phyloP scores from a whole-genome alignment of 1,140 invertebrate species.

The Lordiphosa stackelbergi region DNA sequence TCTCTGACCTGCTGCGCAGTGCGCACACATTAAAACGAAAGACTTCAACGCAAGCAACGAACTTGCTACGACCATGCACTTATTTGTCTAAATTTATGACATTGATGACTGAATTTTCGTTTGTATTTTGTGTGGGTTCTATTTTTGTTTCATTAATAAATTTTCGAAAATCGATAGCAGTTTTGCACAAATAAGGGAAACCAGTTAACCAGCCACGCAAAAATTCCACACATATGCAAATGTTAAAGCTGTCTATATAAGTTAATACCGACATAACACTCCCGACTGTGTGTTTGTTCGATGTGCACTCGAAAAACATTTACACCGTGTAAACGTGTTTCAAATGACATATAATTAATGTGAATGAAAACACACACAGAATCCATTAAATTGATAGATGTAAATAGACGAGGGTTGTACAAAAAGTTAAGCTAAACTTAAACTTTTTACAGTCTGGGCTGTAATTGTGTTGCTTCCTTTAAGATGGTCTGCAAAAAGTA shows the following conservation, averaged over 20 bases:
- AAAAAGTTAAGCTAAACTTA: too few species aligned
- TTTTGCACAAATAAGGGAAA: constrained; percentile 64
- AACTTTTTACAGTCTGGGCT: too few species aligned
- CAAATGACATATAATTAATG: constrained; percentile 68
- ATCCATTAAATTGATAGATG: constrained; percentile 10
- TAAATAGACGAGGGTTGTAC: constrained; percentile 1
- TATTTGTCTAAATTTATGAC: constrained; percentile 64
- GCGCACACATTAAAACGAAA: constrained; percentile 44
- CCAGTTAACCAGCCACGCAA: constrained; percentile 20
- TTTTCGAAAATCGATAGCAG: constrained; percentile 32
- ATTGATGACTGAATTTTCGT: constrained; percentile 54
- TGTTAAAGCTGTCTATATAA: constrained; percentile 56
- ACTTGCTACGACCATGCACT: constrained; percentile 57
- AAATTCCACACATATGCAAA: constrained; percentile 56
- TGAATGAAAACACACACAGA: constrained; percentile 44
- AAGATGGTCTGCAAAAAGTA: too few species aligned
- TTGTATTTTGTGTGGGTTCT: constrained; percentile 32
- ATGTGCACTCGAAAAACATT: constrained; percentile 34
- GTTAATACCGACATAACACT: constrained; percentile 19
- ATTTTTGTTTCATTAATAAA: constrained; percentile 65
- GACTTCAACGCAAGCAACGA: constrained; percentile 65
- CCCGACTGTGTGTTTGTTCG: constrained; percentile 2
- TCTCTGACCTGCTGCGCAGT: constrained; percentile 13
- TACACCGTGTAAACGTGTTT: constrained; percentile 57
- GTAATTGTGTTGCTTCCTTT: too few species aligned